A percentile compares a stretch with the other conserved stretches of the same genome.
Evolutionary conservation across 2,797 vertebrate genomes (phyloP).

Genomic region (Percopsis omiscomaycus): DNA sequence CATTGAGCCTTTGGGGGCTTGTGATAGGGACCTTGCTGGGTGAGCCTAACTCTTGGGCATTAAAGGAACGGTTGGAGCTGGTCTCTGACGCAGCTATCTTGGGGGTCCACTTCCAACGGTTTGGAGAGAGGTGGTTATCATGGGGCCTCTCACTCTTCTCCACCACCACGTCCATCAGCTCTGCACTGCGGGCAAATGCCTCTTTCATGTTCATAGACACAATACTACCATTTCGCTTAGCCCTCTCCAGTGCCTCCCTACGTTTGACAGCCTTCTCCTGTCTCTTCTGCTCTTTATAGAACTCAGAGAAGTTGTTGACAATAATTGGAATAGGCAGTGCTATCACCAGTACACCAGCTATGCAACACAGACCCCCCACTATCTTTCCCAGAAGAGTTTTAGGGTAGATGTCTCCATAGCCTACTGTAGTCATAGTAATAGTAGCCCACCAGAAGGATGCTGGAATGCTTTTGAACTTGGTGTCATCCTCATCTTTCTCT

Average conservation of each 20-base stretch:
- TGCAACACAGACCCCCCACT: constrained; percentile 96
- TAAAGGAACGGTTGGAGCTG: constrained; percentile 93
- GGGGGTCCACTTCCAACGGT: constrained; percentile 93
- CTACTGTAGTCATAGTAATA: constrained; percentile 99
- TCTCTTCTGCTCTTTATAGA: constrained; percentile 98
- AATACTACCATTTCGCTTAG: constrained; percentile 97
- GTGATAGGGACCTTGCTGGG: constrained; percentile 82
- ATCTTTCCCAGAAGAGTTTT: constrained; percentile 98
- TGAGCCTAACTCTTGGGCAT: constrained; percentile 87
- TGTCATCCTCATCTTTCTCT: constrained; percentile 98
- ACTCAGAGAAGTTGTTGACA: constrained; percentile 99
- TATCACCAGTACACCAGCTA: constrained; percentile 96
- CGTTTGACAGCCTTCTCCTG: constrained; percentile 98
- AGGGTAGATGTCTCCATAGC: constrained; percentile 98
- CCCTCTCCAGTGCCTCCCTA: constrained; percentile 94
- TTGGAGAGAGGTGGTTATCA: constrained; percentile 95
- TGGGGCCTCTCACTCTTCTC: constrained; percentile 92
- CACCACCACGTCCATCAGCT: constrained; percentile 95
- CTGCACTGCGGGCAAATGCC: constrained; percentile 92
- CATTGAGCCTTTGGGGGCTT: constrained; percentile 93
- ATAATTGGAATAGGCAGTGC: constrained; percentile 98
- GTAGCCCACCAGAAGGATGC: constrained; percentile 99
- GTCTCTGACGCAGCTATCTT: constrained; percentile 90
- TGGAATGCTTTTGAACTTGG: constrained; percentile 99
- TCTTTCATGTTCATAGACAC: constrained; percentile 99